Percentiles rank a stretch among this genome's conserved stretches.
phyloP scores from a whole-genome alignment of 2,888 invertebrate genomes.

The Drosophila helvetica region DNA sequence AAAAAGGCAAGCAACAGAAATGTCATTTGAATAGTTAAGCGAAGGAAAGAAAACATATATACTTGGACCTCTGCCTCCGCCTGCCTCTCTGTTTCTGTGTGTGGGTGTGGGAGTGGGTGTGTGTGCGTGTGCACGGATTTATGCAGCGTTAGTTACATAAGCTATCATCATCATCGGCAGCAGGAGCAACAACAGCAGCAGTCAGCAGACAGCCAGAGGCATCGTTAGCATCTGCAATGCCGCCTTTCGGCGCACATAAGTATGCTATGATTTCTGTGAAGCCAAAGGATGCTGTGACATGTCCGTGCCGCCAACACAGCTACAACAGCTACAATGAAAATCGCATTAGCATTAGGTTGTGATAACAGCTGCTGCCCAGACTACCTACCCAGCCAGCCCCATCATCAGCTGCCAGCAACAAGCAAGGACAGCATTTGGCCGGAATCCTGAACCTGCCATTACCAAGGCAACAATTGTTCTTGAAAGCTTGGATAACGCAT shows the following conservation, averaged over 20 bases:
- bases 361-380: slow-evolving; percentile 43
- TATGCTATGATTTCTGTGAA: slow-evolving; percentile 37
- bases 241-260: slow-evolving; percentile 53
- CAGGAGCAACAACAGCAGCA: slow-evolving; percentile 29
- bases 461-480: slow-evolving; percentile 43
- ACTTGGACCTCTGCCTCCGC: slow-evolving; percentile 16
- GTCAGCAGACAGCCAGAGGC: slow-evolving; percentile 36
- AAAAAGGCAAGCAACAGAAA: slow-evolving; percentile 36
- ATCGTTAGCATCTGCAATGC: slow-evolving; percentile 47
- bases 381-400: neutral
- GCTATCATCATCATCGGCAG: slow-evolving; percentile 67
- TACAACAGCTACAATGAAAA: slow-evolving; percentile 52
- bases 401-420: slow-evolving; percentile 17
- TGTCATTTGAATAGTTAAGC: slow-evolving; percentile 58
- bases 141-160: slow-evolving; percentile 79
- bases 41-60: slow-evolving; percentile 42
- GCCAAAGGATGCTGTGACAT: neutral
- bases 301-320: slow-evolving; percentile 42
- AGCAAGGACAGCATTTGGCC: slow-evolving; percentile 18
- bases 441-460: slow-evolving; percentile 15
- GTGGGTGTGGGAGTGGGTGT: no score
- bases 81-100: slow-evolving; percentile 7
- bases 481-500: slow-evolving; percentile 35
- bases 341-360: slow-evolving; percentile 45
- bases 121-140: slow-evolving; percentile 63